A percentile compares a stretch with the other conserved stretches of the same genome.
Evolutionary conservation across 2,888 invertebrate species (phyloP).

Genomic region (Anoplius nigerrimus): DNA sequence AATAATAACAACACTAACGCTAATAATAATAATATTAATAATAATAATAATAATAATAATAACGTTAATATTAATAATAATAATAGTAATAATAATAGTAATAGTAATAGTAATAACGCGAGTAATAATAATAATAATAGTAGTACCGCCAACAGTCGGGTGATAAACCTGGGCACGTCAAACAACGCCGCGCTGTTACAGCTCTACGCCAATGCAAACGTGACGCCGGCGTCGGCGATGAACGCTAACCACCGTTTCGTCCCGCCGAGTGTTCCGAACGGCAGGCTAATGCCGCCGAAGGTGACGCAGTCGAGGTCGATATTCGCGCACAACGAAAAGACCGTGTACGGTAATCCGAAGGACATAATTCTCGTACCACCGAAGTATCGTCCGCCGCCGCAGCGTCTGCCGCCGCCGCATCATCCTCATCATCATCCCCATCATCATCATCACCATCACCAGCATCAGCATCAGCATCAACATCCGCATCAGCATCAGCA

Average conservation of each 20-base stretch:
- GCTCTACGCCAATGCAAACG: constrained; percentile 66
- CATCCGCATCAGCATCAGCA: constrained; percentile 19
- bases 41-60: constrained; percentile 45
- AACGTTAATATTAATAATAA: constrained; percentile 53
- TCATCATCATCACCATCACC: constrained; percentile 10
- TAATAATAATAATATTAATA: constrained; percentile 45
- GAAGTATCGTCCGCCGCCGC: constrained; percentile 68
- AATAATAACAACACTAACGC: constrained; percentile 43
- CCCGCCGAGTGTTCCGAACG: constrained; percentile 61
- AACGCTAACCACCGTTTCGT: constrained; percentile 59
- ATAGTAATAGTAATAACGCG: constrained; percentile 46
- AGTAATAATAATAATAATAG: constrained; percentile 43
- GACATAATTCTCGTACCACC: constrained; percentile 79
- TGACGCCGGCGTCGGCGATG: constrained; percentile 38
- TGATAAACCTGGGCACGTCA: constrained; percentile 68
- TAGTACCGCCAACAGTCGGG: constrained; percentile 59
- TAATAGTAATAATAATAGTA: constrained; percentile 38
- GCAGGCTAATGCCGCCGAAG: constrained; percentile 75
- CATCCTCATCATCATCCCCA: constrained; percentile 13
- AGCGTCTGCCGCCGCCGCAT: constrained; percentile 17
- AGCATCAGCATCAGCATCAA: constrained; percentile 65
- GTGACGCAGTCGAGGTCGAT: constrained; percentile 82
- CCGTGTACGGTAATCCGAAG: constrained; percentile 85
- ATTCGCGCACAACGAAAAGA: constrained; percentile 80
- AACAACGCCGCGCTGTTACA: constrained; percentile 66